Percentiles rank a stretch among this genome's conserved stretches.
Conservation (phyloP, 2,797 vertebrate species). For the Bryconaethiops microstoma region DNA sequence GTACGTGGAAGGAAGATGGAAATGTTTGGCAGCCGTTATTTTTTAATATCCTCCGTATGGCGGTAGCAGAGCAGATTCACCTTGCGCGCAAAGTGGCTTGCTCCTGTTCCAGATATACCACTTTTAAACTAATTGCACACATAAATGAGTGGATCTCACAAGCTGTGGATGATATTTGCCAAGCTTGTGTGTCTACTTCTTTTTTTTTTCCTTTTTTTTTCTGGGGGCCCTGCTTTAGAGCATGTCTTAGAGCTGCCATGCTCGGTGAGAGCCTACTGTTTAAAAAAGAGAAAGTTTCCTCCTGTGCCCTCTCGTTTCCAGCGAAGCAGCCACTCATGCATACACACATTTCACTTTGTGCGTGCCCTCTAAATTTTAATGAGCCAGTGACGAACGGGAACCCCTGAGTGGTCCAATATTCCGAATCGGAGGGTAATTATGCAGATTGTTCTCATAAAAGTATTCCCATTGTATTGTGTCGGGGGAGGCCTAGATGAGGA, state of each 20-base stretch:
- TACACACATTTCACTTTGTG: slow-evolving; percentile 32
- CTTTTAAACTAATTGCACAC: slow-evolving; percentile 49
- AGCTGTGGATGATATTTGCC: slow-evolving; percentile 44
- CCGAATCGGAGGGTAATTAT: slow-evolving; percentile 59
- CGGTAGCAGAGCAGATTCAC: slow-evolving; percentile 43
- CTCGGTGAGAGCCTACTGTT: slow-evolving; percentile 27
- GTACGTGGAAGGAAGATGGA: slow-evolving; percentile 40
- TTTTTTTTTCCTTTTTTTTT: background rate
- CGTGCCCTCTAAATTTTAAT: slow-evolving; percentile 56
- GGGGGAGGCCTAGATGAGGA: slow-evolving; percentile 50
- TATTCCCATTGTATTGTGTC: slow-evolving; percentile 48
- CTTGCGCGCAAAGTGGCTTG: slow-evolving; percentile 38
- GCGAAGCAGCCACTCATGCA: slow-evolving; percentile 13
- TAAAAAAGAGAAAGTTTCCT: slow-evolving; percentile 3
- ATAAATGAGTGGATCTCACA: slow-evolving; percentile 48
- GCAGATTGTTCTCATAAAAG: slow-evolving; percentile 59
- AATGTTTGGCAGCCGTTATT: slow-evolving; percentile 42
- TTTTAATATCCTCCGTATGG: slow-evolving; percentile 48
- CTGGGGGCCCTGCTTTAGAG: background rate
- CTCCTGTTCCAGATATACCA: slow-evolving; percentile 50
- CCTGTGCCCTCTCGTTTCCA: slow-evolving; percentile 10
- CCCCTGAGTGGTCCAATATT: slow-evolving; percentile 52
- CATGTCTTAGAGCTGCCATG: slow-evolving; percentile 37
- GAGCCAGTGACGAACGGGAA: slow-evolving; percentile 49
- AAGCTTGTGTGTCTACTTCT: slow-evolving; percentile 23